phyloP scores from a whole-genome alignment of 2,888 invertebrate species.

The Micropterix aruncella region DNA sequence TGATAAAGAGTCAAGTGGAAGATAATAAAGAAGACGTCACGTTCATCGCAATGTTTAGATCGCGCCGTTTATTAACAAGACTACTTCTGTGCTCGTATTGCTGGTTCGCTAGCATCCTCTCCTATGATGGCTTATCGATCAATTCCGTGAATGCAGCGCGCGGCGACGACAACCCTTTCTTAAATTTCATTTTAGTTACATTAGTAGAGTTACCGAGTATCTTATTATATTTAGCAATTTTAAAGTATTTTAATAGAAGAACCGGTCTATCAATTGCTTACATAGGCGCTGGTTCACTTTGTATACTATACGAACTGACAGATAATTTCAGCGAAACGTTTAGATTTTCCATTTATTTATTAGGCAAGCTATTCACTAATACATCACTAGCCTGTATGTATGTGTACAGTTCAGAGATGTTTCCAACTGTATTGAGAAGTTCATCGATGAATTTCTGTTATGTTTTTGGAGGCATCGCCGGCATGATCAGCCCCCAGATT shows the following conservation, averaged over 20 bases:
- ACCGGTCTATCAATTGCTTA: conserved; percentile 24
- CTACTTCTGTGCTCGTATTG: conserved; percentile 34
- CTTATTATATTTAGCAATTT: conserved; percentile 18
- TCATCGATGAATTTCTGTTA: conserved; percentile 40
- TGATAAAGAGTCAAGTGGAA: neutral
- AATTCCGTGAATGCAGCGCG: conserved; percentile 45
- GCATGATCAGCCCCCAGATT: conserved; percentile 43
- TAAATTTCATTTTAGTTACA: conserved; percentile 44
- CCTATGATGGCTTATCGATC: conserved; percentile 52
- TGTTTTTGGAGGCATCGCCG: conserved; percentile 44
- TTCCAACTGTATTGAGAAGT: conserved; percentile 42
- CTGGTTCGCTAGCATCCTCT: conserved; percentile 50
- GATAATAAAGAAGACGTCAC: neutral
- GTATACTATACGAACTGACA: conserved; percentile 16
- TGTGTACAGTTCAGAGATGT: conserved; percentile 41
- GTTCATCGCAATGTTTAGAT: neutral
- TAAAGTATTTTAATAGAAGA: conserved; percentile 26
- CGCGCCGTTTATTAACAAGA: neutral
- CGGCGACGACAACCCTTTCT: conserved; percentile 39
- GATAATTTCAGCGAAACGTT: neutral
- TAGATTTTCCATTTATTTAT: conserved; percentile 22
- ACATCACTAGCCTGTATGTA: conserved; percentile 37
- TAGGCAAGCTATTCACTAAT: conserved; percentile 38
- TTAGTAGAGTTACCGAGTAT: conserved; percentile 38
- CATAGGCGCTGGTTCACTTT: conserved; percentile 27